Conservation (phyloP, 2,797 vertebrate species). For the Prionace glauca region DNA sequence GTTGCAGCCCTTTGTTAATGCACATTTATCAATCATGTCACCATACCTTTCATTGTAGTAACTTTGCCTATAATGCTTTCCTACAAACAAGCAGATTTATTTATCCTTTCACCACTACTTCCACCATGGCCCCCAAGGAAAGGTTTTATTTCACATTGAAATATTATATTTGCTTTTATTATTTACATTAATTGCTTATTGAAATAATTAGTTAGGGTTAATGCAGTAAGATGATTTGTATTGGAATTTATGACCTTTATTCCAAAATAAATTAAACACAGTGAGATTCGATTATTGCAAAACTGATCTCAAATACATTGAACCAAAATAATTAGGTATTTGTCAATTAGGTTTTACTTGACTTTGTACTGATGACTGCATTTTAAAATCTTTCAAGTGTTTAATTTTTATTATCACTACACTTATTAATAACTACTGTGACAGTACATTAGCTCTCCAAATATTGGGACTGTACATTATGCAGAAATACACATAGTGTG, state of each 20-base stretch:
- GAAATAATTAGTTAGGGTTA: not conserved
- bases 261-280: not conserved
- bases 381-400: constrained; percentile 4
- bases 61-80: not conserved
- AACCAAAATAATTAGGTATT: not conserved
- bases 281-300: not conserved
- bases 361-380: not conserved
- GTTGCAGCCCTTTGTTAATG: not conserved
- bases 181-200: not conserved
- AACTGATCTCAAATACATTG: not conserved
- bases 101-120: not conserved
- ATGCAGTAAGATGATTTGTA: not conserved
- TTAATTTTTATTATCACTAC: not conserved
- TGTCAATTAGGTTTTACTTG: not conserved
- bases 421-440: not conserved
- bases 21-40: constrained; percentile 17
- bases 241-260: not conserved
- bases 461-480: not conserved
- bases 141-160: not conserved
- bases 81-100: not conserved
- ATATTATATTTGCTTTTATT: not conserved
- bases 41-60: not conserved
- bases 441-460: not conserved
- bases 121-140: not conserved
- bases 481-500: not conserved